Base-by-base conservation (phyloP, 2,797 vertebrate genomes). In the Falco berigora region DNA sequence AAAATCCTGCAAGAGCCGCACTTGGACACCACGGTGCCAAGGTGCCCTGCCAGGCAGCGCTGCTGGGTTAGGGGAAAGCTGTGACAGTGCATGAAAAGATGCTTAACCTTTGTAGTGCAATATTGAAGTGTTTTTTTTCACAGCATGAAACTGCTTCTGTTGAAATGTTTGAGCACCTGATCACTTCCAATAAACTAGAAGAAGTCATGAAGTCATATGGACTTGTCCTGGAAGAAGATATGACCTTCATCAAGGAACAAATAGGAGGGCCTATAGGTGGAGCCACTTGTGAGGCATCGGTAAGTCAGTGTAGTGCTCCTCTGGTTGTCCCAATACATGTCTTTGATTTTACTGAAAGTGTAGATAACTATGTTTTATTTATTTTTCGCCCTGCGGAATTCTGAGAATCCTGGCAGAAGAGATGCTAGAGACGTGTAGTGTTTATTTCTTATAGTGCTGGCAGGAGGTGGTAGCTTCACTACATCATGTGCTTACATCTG, bases 191-290 rank as follows among this genome's bases (percentile, higher is more conserved):
- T 47, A 6, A 50, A 2, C 97, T 99, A 79, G 96, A 88, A 95
- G 53, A 42, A 8, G 96, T 98, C 78, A 98, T 99, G 98, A 7
- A 95, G 90, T 25, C 88, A 0, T 97, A 99, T 24, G 99, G 98
- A 47, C 98, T 99, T 67, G 40, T 95, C 46, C 98, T 99, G 68
- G 98, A 99, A 5, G 97, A 99, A 64, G 99, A 99, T 90, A 97
- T 99, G 85, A 44, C 86, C 34, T 99, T 99, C 95, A 99, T 99
- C 88, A 99, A 99, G 97, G 99, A 99, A 79, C 99, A 98, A 88
- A 99, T 99, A 74, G 97, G 87, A 28, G 99, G 99, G 86, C 99
- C 99, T 14, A 61, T 76, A 62, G 76, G 96, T 66, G 92, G 95
- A 72, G 59, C 89, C 4, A 20, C 90, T 18, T 90, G 92, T 79